phyloP scores from a whole-genome alignment of 2,113 vertebrate species.

The Opisthocomus hoazin region DNA sequence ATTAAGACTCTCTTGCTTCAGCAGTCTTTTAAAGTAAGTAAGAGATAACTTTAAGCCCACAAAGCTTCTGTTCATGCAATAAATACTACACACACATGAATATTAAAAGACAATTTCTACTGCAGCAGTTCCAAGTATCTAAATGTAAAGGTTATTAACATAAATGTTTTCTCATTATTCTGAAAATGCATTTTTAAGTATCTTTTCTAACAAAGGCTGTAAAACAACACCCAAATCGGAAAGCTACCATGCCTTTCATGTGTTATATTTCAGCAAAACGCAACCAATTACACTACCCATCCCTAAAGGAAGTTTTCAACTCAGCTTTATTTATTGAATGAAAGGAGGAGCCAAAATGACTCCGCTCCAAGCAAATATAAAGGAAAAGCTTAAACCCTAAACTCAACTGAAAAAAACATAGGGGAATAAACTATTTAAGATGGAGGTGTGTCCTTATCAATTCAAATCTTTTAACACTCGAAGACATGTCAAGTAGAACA shows the following conservation, averaged over 20 bases:
- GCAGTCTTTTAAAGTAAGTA: not conserved
- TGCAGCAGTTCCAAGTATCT: not conserved
- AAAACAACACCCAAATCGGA: not conserved
- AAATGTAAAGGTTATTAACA: not conserved
- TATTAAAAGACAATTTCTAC: not conserved
- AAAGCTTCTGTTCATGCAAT: not conserved
- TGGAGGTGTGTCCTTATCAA: not conserved
- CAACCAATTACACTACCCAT: not conserved
- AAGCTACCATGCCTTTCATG: not conserved
- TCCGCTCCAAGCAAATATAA: conserved; percentile 28
- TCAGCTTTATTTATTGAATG: not conserved
- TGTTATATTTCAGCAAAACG: not conserved
- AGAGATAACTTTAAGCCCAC: not conserved
- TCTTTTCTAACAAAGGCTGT: not conserved
- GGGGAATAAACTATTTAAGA: not conserved
- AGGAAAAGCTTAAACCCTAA: not conserved
- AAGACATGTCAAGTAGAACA: not conserved
- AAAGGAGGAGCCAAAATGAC: conserved; percentile 34
- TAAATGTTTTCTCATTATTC: not conserved
- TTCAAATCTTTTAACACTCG: not conserved
- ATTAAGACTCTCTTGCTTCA: not conserved
- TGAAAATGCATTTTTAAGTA: not conserved
- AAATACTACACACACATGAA: not conserved
- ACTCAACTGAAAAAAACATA: not conserved
- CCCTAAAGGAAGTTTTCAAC: not conserved